Evolutionary conservation across 1,140 invertebrate species (phyloP).

Genomic region (Charaxes varanes): DNA sequence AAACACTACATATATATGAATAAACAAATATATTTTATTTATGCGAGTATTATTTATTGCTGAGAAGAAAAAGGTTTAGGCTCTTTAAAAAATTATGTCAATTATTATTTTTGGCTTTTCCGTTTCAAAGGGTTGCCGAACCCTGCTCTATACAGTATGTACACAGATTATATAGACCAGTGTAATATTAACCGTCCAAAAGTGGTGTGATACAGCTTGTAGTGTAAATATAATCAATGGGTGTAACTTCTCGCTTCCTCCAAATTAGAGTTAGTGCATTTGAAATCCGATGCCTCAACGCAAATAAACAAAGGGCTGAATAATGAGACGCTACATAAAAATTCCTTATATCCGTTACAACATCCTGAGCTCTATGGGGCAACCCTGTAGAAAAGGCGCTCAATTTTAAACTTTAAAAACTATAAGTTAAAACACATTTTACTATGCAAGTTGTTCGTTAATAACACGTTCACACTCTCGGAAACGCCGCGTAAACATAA

Average conservation of each 20-base stretch:
- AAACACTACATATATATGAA: no score
- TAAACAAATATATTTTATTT: no score
- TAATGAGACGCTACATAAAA: slow-evolving; percentile 35
- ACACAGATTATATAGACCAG: no score
- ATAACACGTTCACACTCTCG: slow-evolving; percentile 22
- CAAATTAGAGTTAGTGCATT: slow-evolving; percentile 6
- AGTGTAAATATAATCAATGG: neutral
- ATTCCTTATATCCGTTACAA: slow-evolving; percentile 32
- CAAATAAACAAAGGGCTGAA: slow-evolving; percentile 28
- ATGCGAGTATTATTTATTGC: no score
- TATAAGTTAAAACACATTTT: slow-evolving; percentile 5
- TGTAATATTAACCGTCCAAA: no score
- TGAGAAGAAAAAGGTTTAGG: no score
- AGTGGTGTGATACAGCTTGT: neutral
- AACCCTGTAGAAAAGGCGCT: slow-evolving; percentile 6
- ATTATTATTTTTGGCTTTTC: no score
- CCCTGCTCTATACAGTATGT: no score
- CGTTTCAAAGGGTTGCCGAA: no score
- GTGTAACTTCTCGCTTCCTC: slow-evolving; percentile 3
- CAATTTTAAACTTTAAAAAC: slow-evolving; percentile 10
- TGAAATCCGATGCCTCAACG: slow-evolving; percentile 14
- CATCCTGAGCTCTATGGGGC: slow-evolving; percentile 28
- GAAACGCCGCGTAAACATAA: slow-evolving; percentile 16
- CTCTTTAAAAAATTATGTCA: no score
- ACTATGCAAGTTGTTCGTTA: slow-evolving; percentile 7